phyloP scores from a whole-genome alignment of 1,140 invertebrate genomes.

The Lasaia peninsularis region DNA sequence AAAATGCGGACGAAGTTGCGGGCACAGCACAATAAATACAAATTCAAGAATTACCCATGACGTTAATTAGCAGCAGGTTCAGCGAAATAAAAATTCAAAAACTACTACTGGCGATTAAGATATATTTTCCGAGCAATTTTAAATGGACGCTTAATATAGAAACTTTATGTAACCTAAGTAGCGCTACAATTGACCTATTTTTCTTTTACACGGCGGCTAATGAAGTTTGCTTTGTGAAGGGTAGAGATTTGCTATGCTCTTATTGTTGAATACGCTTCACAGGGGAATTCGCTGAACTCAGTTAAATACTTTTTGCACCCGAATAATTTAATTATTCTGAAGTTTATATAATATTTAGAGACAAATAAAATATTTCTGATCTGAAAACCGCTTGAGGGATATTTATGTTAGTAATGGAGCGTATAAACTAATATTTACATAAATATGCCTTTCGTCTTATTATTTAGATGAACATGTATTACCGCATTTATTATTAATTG shows the following conservation, averaged over 20 bases:
- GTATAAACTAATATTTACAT: too few relatives aligned
- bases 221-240: conserved; percentile 6
- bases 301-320: not conserved
- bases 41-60: too few relatives aligned
- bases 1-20: too few relatives aligned
- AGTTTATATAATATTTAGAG: too few relatives aligned
- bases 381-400: too few relatives aligned
- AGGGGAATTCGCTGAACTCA: not conserved
- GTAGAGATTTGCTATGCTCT: not conserved
- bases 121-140: not conserved
- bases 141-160: not conserved
- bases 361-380: too few relatives aligned
- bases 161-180: conserved; percentile 1
- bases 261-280: conserved; percentile 1
- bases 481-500: too few relatives aligned
- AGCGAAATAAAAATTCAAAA: not conserved
- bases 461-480: too few relatives aligned
- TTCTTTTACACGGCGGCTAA: not conserved
- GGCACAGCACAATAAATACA: too few relatives aligned
- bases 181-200: conserved; percentile 7
- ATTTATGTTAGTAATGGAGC: too few relatives aligned
- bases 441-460: too few relatives aligned
- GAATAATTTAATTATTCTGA: not conserved
- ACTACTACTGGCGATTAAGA: not conserved
- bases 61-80: too few relatives aligned